These are phyloP conservation scores for Cheirogaleus major DNA, from an alignment of 2,797 vertebrate genomes.

Conservation along the genomic window DNA sequence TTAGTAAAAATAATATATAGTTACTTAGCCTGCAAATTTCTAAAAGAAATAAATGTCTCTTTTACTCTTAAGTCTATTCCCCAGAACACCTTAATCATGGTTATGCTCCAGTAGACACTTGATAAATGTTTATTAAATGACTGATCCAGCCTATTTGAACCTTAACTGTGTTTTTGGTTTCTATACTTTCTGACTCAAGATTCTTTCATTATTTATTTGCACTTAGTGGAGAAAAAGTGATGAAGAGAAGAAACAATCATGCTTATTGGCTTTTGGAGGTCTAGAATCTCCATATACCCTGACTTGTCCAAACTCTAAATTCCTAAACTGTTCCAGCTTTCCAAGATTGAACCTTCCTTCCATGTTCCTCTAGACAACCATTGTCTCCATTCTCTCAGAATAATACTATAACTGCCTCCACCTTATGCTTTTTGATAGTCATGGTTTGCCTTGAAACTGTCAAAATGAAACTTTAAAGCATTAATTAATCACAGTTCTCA, in stretches of 20 bases:
- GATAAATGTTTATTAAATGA: conserved; percentile 7
- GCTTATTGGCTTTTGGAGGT: background rate
- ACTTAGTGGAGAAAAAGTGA: background rate
- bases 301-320: background rate
- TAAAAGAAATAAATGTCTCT: background rate
- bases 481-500: background rate
- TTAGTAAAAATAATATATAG: background rate
- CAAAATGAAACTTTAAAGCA: background rate
- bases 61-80: background rate
- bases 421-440: background rate
- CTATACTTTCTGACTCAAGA: background rate
- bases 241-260: background rate
- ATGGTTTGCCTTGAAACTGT: background rate
- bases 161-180: background rate
- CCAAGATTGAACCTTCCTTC: background rate
- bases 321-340: background rate
- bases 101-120: background rate
- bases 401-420: background rate
- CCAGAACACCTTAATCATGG: background rate
- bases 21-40: background rate
- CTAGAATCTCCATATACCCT: background rate
- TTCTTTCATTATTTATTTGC: background rate
- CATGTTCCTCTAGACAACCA: background rate
- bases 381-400: background rate
- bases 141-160: background rate